Percentiles rank a stretch among this genome's conserved stretches.
Evolutionary conservation across 2,797 vertebrate genomes (phyloP).

Genomic region (Notolabrus celidotus): DNA sequence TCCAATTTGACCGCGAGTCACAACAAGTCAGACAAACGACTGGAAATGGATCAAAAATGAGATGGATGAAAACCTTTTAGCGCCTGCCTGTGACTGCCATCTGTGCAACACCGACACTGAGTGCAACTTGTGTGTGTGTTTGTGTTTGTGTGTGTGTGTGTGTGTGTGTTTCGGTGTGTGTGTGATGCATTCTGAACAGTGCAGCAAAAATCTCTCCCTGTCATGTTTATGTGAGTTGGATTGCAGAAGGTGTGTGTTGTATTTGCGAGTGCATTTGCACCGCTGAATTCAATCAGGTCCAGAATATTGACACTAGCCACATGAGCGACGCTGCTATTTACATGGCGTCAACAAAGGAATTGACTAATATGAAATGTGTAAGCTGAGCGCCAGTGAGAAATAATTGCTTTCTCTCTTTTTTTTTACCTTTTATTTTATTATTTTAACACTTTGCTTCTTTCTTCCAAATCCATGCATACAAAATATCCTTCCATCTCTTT

Average conservation of each 20-base stretch:
- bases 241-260: constrained; percentile 9
- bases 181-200: not conserved
- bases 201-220: not conserved
- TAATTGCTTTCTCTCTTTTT: constrained; percentile 51
- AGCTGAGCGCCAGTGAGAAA: constrained; percentile 37
- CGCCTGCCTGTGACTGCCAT: not conserved
- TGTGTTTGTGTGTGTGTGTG: too few relatives aligned
- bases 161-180: not conserved
- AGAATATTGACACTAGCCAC: constrained; percentile 51
- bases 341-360: constrained; percentile 62
- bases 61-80: constrained; percentile 23
- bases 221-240: constrained; percentile 20
- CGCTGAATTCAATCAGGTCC: constrained; percentile 55
- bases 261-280: constrained; percentile 42
- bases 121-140: not conserved
- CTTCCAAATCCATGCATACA: constrained; percentile 1
- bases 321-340: constrained; percentile 56
- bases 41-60: not conserved
- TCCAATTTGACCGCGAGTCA: not conserved
- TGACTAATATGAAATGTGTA: constrained; percentile 57
- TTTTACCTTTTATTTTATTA: constrained; percentile 1
- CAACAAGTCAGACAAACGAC: not conserved
- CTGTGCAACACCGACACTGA: not conserved
- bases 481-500: constrained; percentile 3
- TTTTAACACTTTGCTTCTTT: constrained; percentile 20